Evolutionary conservation across 2,888 invertebrate species (phyloP).

Genomic region (Phania funesta): DNA sequence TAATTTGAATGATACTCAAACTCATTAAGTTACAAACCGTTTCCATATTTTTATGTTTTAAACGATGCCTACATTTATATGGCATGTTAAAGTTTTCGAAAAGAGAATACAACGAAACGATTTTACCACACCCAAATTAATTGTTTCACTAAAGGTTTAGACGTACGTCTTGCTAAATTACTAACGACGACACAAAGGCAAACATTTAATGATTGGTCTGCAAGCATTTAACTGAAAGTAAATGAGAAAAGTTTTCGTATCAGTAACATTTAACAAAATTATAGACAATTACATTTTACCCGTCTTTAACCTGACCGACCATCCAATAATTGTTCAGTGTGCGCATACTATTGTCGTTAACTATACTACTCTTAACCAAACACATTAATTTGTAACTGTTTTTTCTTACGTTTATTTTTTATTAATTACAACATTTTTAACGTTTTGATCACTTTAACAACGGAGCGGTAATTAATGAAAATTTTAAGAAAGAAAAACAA

Average conservation of each 20-base stretch:
- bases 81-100: no score
- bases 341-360: background rate
- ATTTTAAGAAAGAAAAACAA: slow-evolving; percentile 1
- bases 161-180: slow-evolving; percentile 51
- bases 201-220: slow-evolving; percentile 1
- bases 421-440: slow-evolving; percentile 49
- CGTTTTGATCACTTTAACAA: slow-evolving; percentile 56
- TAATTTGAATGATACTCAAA: background rate
- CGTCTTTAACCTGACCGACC: no score
- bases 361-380: background rate
- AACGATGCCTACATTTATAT: no score
- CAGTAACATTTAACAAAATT: no score
- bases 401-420: slow-evolving; percentile 14
- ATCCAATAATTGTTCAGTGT: background rate
- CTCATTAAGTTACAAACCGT: background rate
- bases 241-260: background rate
- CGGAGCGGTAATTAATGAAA: slow-evolving; percentile 62
- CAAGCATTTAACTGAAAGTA: background rate
- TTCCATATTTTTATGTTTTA: no score
- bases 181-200: slow-evolving; percentile 29
- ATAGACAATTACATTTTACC: no score
- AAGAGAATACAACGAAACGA: background rate
- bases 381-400: slow-evolving; percentile 26
- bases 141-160: slow-evolving; percentile 50
- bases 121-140: slow-evolving; percentile 61